Evolutionary conservation across 2,113 vertebrate species (phyloP).

Genomic region (Gavialis gangeticus): DNA sequence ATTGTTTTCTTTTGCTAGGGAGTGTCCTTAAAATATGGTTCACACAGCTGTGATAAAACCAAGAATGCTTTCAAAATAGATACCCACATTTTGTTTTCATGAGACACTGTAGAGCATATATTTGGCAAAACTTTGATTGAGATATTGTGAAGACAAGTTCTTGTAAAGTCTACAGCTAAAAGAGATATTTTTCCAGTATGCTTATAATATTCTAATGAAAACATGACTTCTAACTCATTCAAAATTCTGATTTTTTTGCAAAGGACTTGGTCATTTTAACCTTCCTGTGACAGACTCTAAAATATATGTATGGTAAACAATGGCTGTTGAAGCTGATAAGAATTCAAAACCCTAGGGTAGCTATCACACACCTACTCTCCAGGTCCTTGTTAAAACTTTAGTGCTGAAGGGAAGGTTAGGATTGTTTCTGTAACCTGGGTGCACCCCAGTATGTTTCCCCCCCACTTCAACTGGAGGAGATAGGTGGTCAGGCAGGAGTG

Average conservation of each 20-base stretch:
- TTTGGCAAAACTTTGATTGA: not conserved
- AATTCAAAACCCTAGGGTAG: constrained; percentile 1
- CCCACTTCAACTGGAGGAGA: not conserved
- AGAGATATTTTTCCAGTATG: not conserved
- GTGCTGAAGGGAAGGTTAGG: not conserved
- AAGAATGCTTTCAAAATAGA: not conserved
- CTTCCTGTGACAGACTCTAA: not conserved
- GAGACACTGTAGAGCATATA: not conserved
- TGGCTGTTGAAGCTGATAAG: not conserved
- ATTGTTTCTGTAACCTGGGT: rapidly evolving
- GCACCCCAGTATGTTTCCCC: not conserved
- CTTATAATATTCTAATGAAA: constrained; percentile 9
- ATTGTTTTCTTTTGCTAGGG: not conserved
- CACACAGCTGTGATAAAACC: not conserved
- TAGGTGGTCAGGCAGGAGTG: not conserved
- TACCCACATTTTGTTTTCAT: not conserved
- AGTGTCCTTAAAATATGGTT: not conserved
- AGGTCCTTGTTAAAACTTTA: not conserved
- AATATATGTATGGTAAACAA: no score
- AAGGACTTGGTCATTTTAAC: not conserved
- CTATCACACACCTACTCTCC: no score
- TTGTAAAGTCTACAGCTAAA: constrained; percentile 2
- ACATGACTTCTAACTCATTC: not conserved
- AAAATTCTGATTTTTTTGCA: not conserved
- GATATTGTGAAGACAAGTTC: not conserved